These are phyloP conservation scores for Cephonodes hylas DNA, from an alignment of 2,888 invertebrate species.

Conservation along the genomic window DNA sequence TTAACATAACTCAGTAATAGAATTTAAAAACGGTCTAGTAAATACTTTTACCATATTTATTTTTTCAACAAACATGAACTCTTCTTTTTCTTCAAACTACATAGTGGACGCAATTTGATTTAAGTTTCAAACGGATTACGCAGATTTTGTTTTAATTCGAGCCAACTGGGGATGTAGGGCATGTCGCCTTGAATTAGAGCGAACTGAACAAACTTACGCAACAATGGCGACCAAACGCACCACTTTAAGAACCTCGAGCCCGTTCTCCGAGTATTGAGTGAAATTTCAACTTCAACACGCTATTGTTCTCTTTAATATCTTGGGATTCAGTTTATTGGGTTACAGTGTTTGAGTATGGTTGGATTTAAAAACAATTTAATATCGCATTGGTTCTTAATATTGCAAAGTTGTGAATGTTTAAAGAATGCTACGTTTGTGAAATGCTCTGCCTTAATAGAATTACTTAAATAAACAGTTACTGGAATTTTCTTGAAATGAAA, in stretches of 20 bases:
- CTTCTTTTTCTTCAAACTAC: too few relatives aligned
- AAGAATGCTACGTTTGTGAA: too few relatives aligned
- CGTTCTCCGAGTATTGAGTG: not conserved
- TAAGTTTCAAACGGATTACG: not conserved
- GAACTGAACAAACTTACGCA: not conserved
- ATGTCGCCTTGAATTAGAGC: not conserved
- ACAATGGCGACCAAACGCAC: not conserved
- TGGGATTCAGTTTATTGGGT: not conserved
- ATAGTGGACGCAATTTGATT: not conserved
- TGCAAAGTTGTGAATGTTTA: not conserved
- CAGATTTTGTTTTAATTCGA: not conserved
- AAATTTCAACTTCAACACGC: not conserved
- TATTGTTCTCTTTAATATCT: not conserved
- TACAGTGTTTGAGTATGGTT: not conserved
- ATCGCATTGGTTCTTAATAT: not conserved
- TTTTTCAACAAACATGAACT: too few relatives aligned
- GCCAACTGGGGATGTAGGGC: not conserved
- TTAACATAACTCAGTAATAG: too few relatives aligned
- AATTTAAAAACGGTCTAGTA: too few relatives aligned
- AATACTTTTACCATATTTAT: too few relatives aligned
- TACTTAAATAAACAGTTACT: too few relatives aligned
- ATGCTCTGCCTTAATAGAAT: too few relatives aligned
- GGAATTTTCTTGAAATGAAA: too few relatives aligned
- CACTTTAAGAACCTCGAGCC: not conserved
- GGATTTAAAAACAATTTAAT: not conserved